phyloP scores from a whole-genome alignment of 2,797 vertebrate genomes.

The Semaprochilodus insignis region DNA sequence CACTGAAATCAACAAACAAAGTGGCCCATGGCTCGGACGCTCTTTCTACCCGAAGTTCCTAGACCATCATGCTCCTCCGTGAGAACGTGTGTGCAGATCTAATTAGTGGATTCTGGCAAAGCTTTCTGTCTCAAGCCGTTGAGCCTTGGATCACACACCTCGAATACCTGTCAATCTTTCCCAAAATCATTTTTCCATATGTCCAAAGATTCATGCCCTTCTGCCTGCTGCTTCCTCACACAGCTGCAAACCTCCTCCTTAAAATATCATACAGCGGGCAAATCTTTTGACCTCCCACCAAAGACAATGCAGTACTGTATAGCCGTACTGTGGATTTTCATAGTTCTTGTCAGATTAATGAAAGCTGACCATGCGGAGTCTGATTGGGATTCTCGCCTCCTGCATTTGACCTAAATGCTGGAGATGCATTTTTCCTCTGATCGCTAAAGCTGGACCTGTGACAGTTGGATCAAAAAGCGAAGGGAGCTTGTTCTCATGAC shows the following conservation, averaged over 20 bases:
- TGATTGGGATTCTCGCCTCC: slow-evolving; percentile 61
- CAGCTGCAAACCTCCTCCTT: slow-evolving; percentile 12
- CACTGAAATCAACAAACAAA: background rate
- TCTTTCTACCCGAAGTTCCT: background rate
- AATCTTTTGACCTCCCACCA: background rate
- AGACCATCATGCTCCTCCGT: background rate
- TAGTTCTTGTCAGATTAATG: slow-evolving; percentile 48
- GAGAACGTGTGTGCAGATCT: slow-evolving; percentile 48
- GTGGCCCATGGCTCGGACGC: background rate
- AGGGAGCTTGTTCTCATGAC: slow-evolving; percentile 62
- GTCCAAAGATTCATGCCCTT: slow-evolving; percentile 27
- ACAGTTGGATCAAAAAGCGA: slow-evolving; percentile 61
- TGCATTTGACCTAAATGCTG: slow-evolving; percentile 65
- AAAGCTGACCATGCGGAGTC: slow-evolving; percentile 31
- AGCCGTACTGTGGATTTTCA: background rate
- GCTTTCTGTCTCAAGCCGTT: slow-evolving; percentile 45
- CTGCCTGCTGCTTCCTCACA: slow-evolving; percentile 16
- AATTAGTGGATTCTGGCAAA: slow-evolving; percentile 55
- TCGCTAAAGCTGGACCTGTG: slow-evolving; percentile 11
- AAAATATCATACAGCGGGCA: background rate
- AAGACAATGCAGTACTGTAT: background rate
- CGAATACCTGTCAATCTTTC: slow-evolving; percentile 54
- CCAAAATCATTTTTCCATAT: slow-evolving; percentile 60
- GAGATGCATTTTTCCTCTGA: slow-evolving; percentile 55
- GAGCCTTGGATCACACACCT: slow-evolving; percentile 38